Evolutionary conservation across 2,888 invertebrate genomes (phyloP), one percentile per base, ranked within the genome.

Genomic region (Aleiodes leptofemur): DNA sequence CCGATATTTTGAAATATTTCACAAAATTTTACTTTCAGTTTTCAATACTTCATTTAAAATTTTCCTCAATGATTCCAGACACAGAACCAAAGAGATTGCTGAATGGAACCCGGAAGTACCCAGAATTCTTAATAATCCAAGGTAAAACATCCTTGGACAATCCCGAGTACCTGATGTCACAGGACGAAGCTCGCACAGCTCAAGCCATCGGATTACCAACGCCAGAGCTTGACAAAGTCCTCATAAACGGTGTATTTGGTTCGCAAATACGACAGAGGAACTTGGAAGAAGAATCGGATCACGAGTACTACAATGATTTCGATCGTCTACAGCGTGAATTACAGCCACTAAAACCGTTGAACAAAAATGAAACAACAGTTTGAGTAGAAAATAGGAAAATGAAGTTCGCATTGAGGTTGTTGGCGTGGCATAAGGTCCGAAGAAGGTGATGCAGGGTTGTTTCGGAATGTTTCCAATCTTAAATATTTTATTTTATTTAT

Each of bases 271-370:
- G 86, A 48, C 92, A 91, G 75, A 90, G 90, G 80, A 91, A 91
- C 79, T 91, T 91, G 11, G 96, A 96, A 84, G 96, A 96, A 84
- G 96, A 97, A 86, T 96, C 96, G 8, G 97, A 97, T 89, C 97
- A 97, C 88, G 97, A 98, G 89, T 97, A 97, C 91, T 97, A 97
- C 91, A 97, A 98, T 90, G 97, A 97, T 89, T 92, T 93, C 78
- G 93, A 93, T 87, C 90, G 93, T 73, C 91, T 97, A 77, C 95
- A 96, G 88, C 92, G 97, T 64, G 97, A 97, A 88, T 90, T 97
- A 80, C 97, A 97, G 88, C 97, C 97, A 23, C 91, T 97, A 80
- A 94, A 97, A 88, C 97, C 97, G 23, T 91, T 97, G 80, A 94
- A 94, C 85, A 93, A 95, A 81, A 95, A 95, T 86, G 96, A 96